A percentile compares a stretch with the other conserved stretches of the same genome.
These are phyloP conservation scores for Pyxicephalus adspersus DNA, from an alignment of 2,113 vertebrate species.

Conservation along the genomic window DNA sequence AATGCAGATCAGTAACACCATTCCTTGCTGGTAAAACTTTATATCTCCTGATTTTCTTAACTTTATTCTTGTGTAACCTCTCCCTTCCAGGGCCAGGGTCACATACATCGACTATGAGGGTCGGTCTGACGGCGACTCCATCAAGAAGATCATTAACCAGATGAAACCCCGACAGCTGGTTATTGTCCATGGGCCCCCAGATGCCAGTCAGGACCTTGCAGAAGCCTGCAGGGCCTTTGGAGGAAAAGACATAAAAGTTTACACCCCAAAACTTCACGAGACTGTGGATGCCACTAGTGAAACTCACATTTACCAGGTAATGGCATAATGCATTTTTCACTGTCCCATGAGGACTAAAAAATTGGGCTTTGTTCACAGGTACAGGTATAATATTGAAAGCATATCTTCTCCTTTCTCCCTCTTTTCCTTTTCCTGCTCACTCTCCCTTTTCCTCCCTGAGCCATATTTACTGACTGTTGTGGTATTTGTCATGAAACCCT, in stretches of 20 bases:
- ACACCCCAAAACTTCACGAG: conserved; percentile 94
- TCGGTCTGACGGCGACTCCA: conserved; percentile 96
- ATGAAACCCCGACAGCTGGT: conserved; percentile 96
- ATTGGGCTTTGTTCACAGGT: neutral
- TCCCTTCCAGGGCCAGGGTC: conserved; percentile 84
- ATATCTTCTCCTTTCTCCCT: too few relatives aligned
- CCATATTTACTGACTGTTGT: neutral
- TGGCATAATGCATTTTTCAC: neutral
- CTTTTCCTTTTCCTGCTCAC: too few relatives aligned
- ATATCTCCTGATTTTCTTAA: too few relatives aligned
- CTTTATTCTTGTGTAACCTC: too few relatives aligned
- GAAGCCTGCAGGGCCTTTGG: conserved; percentile 95
- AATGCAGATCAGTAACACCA: too few relatives aligned
- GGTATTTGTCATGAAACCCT: too few relatives aligned
- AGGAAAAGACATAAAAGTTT: conserved; percentile 97
- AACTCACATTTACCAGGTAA: conserved; percentile 98
- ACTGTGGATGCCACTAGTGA: conserved; percentile 96
- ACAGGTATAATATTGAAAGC: too few relatives aligned
- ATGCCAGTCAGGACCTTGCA: conserved; percentile 92
- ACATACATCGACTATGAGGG: conserved; percentile 98
- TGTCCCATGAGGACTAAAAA: neutral
- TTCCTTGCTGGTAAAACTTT: too few relatives aligned
- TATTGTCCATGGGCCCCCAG: conserved; percentile 93
- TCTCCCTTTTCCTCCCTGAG: too few relatives aligned
- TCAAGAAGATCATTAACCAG: conserved; percentile 99